A percentile compares a stretch with the other conserved stretches of the same genome.
phyloP scores from a whole-genome alignment of 2,113 vertebrate genomes.

The Abramis brama region DNA sequence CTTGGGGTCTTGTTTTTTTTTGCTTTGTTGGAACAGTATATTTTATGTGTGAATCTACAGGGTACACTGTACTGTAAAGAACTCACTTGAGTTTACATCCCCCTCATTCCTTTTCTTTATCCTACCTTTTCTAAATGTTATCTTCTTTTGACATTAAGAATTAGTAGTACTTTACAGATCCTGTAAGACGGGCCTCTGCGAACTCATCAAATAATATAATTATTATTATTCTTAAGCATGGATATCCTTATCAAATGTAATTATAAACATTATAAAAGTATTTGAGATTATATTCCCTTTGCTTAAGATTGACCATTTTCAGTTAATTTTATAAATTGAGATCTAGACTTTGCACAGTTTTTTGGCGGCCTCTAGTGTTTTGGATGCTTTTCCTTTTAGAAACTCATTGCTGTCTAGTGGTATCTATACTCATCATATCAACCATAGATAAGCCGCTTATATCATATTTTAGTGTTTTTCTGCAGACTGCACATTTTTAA shows the following conservation, averaged over 20 bases:
- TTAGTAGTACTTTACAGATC: neutral
- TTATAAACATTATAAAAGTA: neutral
- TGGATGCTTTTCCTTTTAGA: neutral
- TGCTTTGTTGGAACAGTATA: conserved; percentile 49
- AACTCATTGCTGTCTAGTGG: conserved; percentile 1
- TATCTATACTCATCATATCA: neutral
- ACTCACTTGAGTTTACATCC: neutral
- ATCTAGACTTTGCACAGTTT: neutral
- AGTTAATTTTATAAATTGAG: neutral
- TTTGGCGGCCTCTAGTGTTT: conserved; percentile 41
- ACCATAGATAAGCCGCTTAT: neutral
- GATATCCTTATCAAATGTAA: neutral
- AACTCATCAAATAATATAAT: neutral
- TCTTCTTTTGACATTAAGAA: neutral
- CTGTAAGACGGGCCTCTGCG: neutral
- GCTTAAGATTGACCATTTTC: neutral
- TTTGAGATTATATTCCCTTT: neutral
- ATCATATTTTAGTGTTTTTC: neutral
- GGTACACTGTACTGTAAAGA: conserved; percentile 74
- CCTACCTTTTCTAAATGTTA: neutral
- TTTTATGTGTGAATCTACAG: conserved; percentile 73
- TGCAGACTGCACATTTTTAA: neutral
- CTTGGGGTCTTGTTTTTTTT: neutral
- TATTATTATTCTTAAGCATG: neutral
- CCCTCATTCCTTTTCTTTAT: neutral